Evolutionary conservation across 2,113 vertebrate species (phyloP), one percentile per base, ranked within the genome.

Genomic region (Equus przewalskii): DNA sequence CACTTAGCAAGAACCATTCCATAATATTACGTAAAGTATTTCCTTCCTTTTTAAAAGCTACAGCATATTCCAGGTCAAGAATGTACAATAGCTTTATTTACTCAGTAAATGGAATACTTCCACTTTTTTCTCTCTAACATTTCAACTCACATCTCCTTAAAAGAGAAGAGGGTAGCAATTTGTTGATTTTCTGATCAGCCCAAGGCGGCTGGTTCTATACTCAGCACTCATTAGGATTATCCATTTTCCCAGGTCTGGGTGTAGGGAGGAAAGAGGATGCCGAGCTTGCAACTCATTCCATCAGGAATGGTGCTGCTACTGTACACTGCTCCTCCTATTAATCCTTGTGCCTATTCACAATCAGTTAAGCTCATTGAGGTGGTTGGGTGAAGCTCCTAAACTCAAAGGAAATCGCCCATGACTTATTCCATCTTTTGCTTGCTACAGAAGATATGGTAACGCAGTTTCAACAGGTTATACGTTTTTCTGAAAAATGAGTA

Each of bases 401-500:
- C 3, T 33, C 36, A 73, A 60, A 78, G n/a, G 15, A 91, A 67
- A 67, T 91, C 13, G 54, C 33, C 4, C 3, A 58, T 33, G 33
- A 91, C 36, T 75, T 84, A 86, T 10, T 60, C 26, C 41, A 22
- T 7, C 19, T 60, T 36, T 13, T 65, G n/a, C 26, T 60, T 96
- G 73, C 14, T 24, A 26, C 4, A 26, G 33, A 83, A 36, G 51
- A 22, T 33, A n/a, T 3, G 22, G 13, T 54, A 80, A 76, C 51
- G 7, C 3, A 75, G 15, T 70, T 96, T 96, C 13, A 85, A 78
- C 4, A 49, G 49, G 4, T 7, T 89, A 5, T 26, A n/a, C 18
- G 10, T 33, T 89, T 84, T 75, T 70, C 21, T 60, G 22, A 7
- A 69, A 96, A 93, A 88, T 64, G 41, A 64, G 10, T 87, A 69